Evolutionary conservation across 2,888 invertebrate species (phyloP).

Genomic region (Netelia virgata): DNA sequence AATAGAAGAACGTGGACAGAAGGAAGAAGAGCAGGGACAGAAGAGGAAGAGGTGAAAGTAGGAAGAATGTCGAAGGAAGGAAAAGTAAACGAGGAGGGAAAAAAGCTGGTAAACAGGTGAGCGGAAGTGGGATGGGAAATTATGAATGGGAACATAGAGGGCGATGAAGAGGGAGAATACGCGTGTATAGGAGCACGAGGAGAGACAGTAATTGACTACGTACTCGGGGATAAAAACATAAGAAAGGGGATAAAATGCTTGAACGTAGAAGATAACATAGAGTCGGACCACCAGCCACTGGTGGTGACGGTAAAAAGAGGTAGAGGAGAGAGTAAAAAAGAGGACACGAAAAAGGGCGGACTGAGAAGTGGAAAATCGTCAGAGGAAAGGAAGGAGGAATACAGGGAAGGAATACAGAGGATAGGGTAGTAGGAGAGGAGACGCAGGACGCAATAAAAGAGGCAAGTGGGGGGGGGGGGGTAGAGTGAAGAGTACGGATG

Average conservation of each 20-base stretch:
- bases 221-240: too few species aligned
- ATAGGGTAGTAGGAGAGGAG: too few species aligned
- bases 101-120: background rate
- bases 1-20: background rate
- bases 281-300: conserved; percentile 41
- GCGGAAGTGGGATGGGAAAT: conserved; percentile 16
- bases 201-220: too few species aligned
- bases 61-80: background rate
- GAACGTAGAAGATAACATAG: background rate
- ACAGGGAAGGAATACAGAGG: too few species aligned
- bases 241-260: background rate
- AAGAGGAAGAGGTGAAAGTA: background rate
- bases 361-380: background rate
- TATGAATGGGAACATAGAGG: conserved; percentile 21
- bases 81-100: background rate
- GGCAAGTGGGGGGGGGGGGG: background rate
- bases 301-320: background rate
- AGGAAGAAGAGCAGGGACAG: background rate
- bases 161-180: background rate
- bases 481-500: too few species aligned
- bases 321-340: background rate
- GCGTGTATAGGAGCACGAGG: too few species aligned
- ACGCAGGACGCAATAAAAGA: too few species aligned
- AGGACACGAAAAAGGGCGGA: background rate
- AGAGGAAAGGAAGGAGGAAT: too few species aligned